Base-by-base conservation (phyloP, 1,140 invertebrate species). In the Hycleus phaleratus region DNA sequence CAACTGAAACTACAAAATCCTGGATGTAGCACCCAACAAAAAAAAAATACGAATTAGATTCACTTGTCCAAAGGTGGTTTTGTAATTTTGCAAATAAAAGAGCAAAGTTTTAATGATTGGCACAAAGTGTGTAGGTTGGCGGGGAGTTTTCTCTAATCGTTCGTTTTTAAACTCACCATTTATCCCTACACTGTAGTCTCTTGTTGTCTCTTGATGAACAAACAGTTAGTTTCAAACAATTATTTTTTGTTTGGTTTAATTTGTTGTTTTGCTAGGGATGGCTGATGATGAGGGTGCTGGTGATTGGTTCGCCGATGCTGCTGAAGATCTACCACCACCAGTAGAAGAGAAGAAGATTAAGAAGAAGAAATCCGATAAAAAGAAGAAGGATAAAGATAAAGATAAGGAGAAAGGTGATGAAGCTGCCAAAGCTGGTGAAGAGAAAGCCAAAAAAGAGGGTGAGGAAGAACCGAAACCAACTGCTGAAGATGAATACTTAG, bases 401-500 rank as follows among this genome's bases (percentile, higher is more conserved):
- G 73, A 67, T 48, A 65, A 73, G 72, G 58, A 25, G 6, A 49
- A 38, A 6, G 59, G 32, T 2, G 67, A 57, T 45, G 65, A 70
- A 12, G 74, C 70, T 12, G 61, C 59, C 50, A 74, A 69, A 45
- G 70, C 63, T 38, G 73, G 70, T 60, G 72, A 73, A 46, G 75
- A 73, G 9, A 60, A 64, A 59, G 7, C 55, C 46, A 50, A 32
- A 7, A 3, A 32, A 7, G 32, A 32, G 32, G 32, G 32, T n/a
- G 59, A 52, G 18, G 66, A 64, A 53, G 64, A 60, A 56, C 67
- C 65, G 49, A 53, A 50, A 38, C 59, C 64, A 50, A 74, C 76
- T 61, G 77, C 78, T 8, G 78, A 80, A 59, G 80, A 81, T 32
- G 71, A 83, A 71, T 70, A 72, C 75, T 76, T 75, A 77, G 74